Conservation (phyloP, 2,797 vertebrate genomes). For the Calcarius lapponicus region DNA sequence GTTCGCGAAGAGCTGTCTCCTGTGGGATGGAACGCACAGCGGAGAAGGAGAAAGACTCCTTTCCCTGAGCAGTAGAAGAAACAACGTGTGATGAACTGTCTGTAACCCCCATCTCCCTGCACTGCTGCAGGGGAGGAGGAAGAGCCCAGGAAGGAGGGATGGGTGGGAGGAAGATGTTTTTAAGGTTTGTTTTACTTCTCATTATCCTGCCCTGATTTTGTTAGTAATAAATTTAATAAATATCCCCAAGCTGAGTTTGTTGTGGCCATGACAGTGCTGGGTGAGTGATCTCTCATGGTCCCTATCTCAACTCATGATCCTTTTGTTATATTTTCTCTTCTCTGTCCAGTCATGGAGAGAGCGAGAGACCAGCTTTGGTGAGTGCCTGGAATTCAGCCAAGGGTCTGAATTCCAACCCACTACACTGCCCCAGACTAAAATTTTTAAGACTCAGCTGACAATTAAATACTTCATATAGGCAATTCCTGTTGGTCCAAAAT, state of each 20-base stretch:
- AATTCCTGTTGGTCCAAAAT: not conserved
- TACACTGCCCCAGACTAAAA: not conserved
- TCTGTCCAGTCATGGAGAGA: not conserved
- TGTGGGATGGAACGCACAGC: not conserved
- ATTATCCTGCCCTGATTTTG: not conserved
- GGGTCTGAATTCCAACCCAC: not conserved
- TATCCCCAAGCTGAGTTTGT: not conserved
- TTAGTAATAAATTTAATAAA: not conserved
- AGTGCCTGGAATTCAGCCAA: not conserved
- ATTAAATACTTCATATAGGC: not conserved
- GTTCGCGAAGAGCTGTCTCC: not conserved
- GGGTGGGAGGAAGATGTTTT: not conserved
- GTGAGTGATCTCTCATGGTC: not conserved
- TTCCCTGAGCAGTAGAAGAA: not conserved
- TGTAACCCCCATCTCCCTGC: not conserved
- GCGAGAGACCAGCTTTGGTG: not conserved
- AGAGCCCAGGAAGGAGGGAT: not conserved
- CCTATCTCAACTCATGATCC: not conserved
- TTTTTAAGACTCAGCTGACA: not conserved
- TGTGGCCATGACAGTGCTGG: not conserved
- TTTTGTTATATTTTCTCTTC: not conserved
- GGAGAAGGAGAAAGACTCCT: not conserved
- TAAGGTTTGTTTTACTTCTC: not conserved
- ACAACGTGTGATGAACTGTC: not conserved
- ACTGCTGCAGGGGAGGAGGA: not conserved